Evolutionary conservation across 2,797 vertebrate genomes (phyloP).

Genomic region (Myoxocephalus aenaeus): DNA sequence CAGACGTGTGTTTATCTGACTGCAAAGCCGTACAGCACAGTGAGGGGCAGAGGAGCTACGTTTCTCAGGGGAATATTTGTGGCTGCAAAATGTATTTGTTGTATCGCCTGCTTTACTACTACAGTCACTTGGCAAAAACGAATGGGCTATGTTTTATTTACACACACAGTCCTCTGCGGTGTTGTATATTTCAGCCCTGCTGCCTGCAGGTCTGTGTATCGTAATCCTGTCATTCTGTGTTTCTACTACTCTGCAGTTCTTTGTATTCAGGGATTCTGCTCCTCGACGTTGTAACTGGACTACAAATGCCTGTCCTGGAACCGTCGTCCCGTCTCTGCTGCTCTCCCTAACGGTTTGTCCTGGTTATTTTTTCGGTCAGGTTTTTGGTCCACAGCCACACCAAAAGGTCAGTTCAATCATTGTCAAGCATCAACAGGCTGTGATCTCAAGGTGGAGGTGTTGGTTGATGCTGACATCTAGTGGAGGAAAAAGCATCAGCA

Average conservation of each 20-base stretch:
- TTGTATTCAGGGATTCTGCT: background rate
- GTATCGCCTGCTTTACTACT: background rate
- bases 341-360: background rate
- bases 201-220: background rate
- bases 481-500: slow-evolving; percentile 57
- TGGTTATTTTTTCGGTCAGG: background rate
- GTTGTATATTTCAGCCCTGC: background rate
- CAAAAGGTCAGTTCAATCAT: slow-evolving; percentile 17
- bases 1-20: too few relatives aligned
- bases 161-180: background rate
- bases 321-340: background rate
- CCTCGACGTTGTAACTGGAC: background rate
- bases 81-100: slow-evolving; percentile 4
- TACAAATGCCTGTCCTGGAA: background rate
- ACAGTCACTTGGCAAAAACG: slow-evolving; percentile 1
- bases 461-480: slow-evolving; percentile 80
- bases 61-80: background rate
- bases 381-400: background rate
- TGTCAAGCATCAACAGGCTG: background rate
- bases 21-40: background rate
- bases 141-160: slow-evolving; percentile 6
- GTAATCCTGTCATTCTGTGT: background rate
- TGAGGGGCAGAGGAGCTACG: background rate
- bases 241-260: background rate
- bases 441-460: slow-evolving; percentile 51